These are phyloP conservation scores for Gallinago jamesoni DNA, from an alignment of 2,113 vertebrate genomes.

Conservation along the genomic window DNA sequence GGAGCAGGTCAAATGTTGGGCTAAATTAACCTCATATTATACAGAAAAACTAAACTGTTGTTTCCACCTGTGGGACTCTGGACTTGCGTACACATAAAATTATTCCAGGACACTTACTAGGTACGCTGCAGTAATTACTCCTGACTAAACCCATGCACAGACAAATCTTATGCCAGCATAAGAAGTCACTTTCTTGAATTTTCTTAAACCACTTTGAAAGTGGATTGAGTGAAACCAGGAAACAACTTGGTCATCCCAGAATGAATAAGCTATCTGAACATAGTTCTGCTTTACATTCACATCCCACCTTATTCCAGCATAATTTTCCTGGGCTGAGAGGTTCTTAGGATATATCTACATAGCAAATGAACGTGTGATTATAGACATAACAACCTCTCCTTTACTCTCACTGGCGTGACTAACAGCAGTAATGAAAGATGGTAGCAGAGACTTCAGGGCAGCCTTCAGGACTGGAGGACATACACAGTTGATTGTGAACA, in stretches of 20 bases:
- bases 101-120: background rate
- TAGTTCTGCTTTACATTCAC: constrained; percentile 23
- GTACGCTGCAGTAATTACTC: background rate
- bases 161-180: background rate
- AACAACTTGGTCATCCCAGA: background rate
- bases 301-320: background rate
- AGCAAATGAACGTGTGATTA: constrained; percentile 40
- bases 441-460: background rate
- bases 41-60: background rate
- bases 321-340: constrained; percentile 18
- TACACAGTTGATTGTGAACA: background rate
- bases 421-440: constrained; percentile 58
- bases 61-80: background rate
- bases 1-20: background rate
- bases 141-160: background rate
- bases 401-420: constrained; percentile 43
- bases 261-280: background rate
- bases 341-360: constrained; percentile 50
- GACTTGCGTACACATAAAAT: background rate
- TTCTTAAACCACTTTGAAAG: constrained; percentile 30
- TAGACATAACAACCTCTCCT: constrained; percentile 12
- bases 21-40: background rate
- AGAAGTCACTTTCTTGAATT: constrained; percentile 31
- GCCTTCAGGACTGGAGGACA: background rate
- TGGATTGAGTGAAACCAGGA: constrained; percentile 42